Percentiles rank a stretch among this genome's conserved stretches.
These are phyloP conservation scores for Mamestra configurata DNA, from an alignment of 1,140 invertebrate genomes.

Conservation along the genomic window DNA sequence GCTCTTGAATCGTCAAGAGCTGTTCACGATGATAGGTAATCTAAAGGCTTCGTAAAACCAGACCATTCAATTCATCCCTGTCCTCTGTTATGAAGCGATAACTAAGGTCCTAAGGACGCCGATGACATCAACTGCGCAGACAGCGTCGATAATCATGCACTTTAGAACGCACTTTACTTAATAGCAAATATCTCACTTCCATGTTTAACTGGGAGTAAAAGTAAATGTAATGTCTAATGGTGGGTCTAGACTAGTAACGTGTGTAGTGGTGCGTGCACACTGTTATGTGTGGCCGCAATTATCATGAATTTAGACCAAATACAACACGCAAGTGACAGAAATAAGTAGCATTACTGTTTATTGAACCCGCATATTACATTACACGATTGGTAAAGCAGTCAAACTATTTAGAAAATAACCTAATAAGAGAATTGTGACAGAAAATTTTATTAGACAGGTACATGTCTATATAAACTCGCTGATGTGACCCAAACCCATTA, in stretches of 20 bases:
- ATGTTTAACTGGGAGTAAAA: conserved; percentile 26
- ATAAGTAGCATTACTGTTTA: neutral
- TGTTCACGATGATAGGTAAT: conserved; percentile 16
- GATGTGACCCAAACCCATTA: too few relatives aligned
- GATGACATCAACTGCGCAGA: neutral
- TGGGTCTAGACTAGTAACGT: conserved; percentile 6
- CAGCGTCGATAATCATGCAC: conserved; percentile 31
- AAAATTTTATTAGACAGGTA: too few relatives aligned
- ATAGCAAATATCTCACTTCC: conserved; percentile 39
- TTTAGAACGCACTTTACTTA: conserved; percentile 41
- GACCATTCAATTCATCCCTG: conserved; percentile 11
- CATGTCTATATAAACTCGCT: too few relatives aligned
- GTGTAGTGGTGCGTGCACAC: neutral
- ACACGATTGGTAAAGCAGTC: neutral
- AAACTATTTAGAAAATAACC: neutral
- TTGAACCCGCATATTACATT: neutral
- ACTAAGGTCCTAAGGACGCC: neutral
- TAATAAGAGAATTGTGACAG: too few relatives aligned
- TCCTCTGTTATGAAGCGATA: conserved; percentile 24
- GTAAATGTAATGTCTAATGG: conserved; percentile 37
- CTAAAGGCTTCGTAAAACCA: neutral
- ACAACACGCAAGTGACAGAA: too few relatives aligned
- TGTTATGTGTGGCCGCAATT: neutral
- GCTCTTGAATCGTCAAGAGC: neutral
- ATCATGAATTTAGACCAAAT: too few relatives aligned